Conservation (phyloP, 2,113 vertebrate genomes). For the Scalopus aquaticus region DNA sequence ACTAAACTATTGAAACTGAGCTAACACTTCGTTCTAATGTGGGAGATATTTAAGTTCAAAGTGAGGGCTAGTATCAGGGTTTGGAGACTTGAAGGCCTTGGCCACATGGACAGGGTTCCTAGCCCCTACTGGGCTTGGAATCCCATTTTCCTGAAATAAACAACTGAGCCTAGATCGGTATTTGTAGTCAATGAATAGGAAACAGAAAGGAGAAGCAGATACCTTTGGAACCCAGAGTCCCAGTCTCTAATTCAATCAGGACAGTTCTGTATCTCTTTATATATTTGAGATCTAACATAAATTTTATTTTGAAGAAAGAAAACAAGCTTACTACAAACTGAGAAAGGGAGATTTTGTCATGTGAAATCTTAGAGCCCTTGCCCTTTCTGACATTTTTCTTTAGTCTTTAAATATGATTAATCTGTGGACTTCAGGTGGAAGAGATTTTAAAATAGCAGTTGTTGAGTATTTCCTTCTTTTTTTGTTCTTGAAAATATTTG, state of each 20-base stretch:
- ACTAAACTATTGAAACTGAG: background rate
- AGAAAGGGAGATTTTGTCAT: background rate
- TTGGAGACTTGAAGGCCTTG: background rate
- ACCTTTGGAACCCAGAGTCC: background rate
- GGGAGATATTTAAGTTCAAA: background rate
- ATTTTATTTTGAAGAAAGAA: background rate
- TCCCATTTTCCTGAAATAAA: background rate
- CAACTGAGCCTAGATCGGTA: background rate
- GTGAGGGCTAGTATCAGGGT: background rate
- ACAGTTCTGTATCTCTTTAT: background rate
- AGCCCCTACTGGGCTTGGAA: background rate
- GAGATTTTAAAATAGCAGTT: background rate
- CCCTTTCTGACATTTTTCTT: background rate
- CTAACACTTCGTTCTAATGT: background rate
- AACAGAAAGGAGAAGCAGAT: background rate
- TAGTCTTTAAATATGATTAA: slow-evolving; percentile 25
- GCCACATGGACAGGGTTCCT: background rate
- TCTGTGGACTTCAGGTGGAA: background rate
- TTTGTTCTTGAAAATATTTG: background rate
- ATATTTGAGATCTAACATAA: background rate
- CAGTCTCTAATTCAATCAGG: background rate
- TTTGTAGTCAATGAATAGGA: background rate
- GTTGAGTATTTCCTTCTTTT: background rate
- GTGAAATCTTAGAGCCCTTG: background rate
- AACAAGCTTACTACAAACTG: background rate